Percentiles rank a stretch among this genome's conserved stretches.
Conservation (phyloP, 1,140 invertebrate species). For the Asobara japonica region DNA sequence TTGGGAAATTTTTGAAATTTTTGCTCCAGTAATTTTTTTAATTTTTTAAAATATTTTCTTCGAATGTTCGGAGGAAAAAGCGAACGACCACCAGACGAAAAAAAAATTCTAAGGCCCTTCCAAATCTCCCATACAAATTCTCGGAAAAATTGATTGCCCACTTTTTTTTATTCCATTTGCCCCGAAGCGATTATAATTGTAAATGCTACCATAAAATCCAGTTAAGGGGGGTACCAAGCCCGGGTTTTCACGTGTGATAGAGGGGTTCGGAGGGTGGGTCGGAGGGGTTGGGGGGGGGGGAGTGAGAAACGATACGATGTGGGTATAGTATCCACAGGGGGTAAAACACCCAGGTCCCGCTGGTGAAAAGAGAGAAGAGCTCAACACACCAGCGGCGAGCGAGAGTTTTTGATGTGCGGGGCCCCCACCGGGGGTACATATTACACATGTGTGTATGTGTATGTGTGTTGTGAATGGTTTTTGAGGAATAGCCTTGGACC, state of each 20-base stretch:
- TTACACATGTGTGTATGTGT: slow-evolving; percentile 21
- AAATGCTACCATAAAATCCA: slow-evolving; percentile 60
- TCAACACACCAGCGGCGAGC: neutral
- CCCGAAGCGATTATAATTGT: slow-evolving; percentile 59
- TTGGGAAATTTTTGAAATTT: too few relatives aligned
- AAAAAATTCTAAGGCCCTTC: too few relatives aligned
- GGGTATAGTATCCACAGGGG: slow-evolving; percentile 36
- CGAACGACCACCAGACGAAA: too few relatives aligned
- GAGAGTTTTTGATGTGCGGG: neutral
- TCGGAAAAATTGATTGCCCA: slow-evolving; percentile 17
- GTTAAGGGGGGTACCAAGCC: slow-evolving; percentile 31
- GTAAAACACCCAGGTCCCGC: slow-evolving; percentile 26
- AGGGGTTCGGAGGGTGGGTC: too few relatives aligned
- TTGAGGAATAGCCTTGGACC: slow-evolving; percentile 50
- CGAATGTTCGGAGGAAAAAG: too few relatives aligned
- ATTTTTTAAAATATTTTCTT: too few relatives aligned
- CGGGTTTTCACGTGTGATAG: neutral
- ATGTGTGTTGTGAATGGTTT: slow-evolving; percentile 48
- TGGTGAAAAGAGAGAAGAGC: slow-evolving; percentile 14
- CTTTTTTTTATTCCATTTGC: slow-evolving; percentile 23
- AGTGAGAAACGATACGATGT: slow-evolving; percentile 30
- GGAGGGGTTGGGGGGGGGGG: too few relatives aligned
- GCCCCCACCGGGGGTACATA: neutral
- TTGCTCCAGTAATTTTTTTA: too few relatives aligned
- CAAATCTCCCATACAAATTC: too few relatives aligned